A percentile compares a stretch with the other conserved stretches of the same genome.
phyloP scores from a whole-genome alignment of 2,113 vertebrate genomes.

The Cinclus mexicanus region DNA sequence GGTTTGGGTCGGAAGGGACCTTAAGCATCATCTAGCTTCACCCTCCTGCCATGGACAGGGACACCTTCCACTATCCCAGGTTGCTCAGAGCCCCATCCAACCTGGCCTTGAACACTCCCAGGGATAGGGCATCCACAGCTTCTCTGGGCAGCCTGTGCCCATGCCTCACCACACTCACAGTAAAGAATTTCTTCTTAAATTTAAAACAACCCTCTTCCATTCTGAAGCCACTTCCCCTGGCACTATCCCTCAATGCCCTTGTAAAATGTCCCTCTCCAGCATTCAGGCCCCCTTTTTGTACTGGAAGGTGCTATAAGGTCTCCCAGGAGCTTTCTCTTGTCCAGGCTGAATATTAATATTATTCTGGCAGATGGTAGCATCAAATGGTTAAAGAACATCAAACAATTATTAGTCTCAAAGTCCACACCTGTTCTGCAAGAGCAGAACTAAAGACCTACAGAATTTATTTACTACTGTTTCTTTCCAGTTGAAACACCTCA shows the following conservation, averaged over 20 bases:
- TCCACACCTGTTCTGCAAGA: not conserved
- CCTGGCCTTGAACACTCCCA: not conserved
- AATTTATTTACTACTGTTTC: not conserved
- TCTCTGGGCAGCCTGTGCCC: not conserved
- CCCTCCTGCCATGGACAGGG: too few species aligned
- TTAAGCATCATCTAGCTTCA: not conserved
- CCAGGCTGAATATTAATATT: not conserved
- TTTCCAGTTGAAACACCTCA: not conserved
- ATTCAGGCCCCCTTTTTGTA: not conserved
- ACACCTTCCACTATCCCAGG: not conserved
- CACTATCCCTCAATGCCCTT: not conserved
- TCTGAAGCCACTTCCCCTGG: not conserved
- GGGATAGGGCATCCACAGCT: not conserved
- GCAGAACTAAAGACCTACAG: not conserved
- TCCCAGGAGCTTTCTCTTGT: too few species aligned
- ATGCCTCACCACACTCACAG: not conserved
- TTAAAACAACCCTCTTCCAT: not conserved
- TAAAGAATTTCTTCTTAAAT: not conserved
- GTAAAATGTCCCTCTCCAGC: not conserved
- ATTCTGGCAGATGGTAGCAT: not conserved
- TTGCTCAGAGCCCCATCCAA: not conserved
- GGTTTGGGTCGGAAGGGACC: not conserved
- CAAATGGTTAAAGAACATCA: not conserved
- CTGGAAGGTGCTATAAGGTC: not conserved
- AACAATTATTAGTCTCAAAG: not conserved